Percentiles rank a stretch among this genome's conserved stretches.
These are phyloP conservation scores for Osedax fenrisi DNA, from an alignment of 2,888 invertebrate genomes.

Conservation along the genomic window DNA sequence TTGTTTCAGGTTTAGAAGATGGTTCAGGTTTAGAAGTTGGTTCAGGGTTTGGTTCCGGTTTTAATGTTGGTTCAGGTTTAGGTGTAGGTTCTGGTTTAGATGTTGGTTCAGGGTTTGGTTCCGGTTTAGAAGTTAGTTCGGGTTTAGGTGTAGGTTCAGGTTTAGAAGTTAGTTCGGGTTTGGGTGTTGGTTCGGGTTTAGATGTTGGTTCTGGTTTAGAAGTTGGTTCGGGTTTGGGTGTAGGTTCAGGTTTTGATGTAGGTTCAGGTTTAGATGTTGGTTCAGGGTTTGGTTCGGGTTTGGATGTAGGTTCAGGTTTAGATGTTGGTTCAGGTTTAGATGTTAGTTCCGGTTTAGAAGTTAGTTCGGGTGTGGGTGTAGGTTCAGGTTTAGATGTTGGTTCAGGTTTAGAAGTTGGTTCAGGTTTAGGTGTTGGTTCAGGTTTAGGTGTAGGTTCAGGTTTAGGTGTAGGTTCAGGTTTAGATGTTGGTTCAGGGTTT, in stretches of 20 bases:
- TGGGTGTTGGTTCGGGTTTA: slow-evolving; percentile 4
- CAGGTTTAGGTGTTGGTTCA: background rate
- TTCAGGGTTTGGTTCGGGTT: slow-evolving; percentile 2
- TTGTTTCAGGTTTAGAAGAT: background rate
- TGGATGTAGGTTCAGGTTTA: slow-evolving; percentile 19
- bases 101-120: background rate
- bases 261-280: slow-evolving; percentile 5
- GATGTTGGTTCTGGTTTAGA: slow-evolving; percentile 9
- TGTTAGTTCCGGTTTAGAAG: background rate
- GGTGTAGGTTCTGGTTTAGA: background rate
- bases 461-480: background rate
- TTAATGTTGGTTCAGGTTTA: slow-evolving; percentile 20
- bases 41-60: slow-evolving; percentile 14
- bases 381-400: slow-evolving; percentile 22
- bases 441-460: background rate
- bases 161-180: slow-evolving; percentile 8
- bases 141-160: slow-evolving; percentile 6
- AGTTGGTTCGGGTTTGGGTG: background rate
- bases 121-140: too few relatives aligned
- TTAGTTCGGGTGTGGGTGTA: slow-evolving; percentile 8
- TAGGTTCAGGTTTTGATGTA: slow-evolving; percentile 22
- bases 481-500: background rate
- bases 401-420: background rate
- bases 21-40: slow-evolving; percentile 20
- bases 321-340: background rate